A percentile compares a stretch with the other conserved stretches of the same genome.
Evolutionary conservation across 2,113 vertebrate genomes (phyloP).

Genomic region (Syrrhaptes paradoxus): DNA sequence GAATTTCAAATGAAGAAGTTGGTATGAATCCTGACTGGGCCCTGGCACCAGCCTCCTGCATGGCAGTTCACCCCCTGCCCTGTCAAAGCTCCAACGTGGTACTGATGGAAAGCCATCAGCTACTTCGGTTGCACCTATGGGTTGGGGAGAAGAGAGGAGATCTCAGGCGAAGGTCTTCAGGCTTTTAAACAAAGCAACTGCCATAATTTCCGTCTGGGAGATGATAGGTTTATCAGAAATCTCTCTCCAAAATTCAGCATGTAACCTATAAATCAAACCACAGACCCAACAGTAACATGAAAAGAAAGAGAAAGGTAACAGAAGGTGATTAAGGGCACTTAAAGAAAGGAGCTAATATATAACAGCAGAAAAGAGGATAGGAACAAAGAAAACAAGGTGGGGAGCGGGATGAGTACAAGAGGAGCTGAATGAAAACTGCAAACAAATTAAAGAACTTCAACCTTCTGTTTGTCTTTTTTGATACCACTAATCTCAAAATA

Average conservation of each 20-base stretch:
- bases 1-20: not conserved
- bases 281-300: not conserved
- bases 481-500: not conserved
- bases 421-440: not conserved
- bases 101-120: not conserved
- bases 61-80: not conserved
- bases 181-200: not conserved
- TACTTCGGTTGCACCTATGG: not conserved
- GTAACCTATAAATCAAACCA: not conserved
- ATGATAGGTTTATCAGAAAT: not conserved
- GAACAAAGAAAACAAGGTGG: not conserved
- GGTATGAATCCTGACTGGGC: not conserved
- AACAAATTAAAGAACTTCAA: not conserved
- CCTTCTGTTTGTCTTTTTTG: not conserved
- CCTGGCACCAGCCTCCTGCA: not conserved
- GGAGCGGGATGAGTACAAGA: not conserved
- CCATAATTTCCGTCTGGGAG: not conserved
- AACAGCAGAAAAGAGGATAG: not conserved
- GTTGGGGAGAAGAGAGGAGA: not conserved
- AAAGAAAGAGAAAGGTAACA: not conserved
- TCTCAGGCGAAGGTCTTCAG: constrained; percentile 11
- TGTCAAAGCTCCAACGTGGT: not conserved
- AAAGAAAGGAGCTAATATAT: not conserved
- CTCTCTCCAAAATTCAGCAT: not conserved
- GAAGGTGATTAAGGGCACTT: not conserved